Conservation (phyloP, 2,113 vertebrate species). For the Bubo scandiacus region DNA sequence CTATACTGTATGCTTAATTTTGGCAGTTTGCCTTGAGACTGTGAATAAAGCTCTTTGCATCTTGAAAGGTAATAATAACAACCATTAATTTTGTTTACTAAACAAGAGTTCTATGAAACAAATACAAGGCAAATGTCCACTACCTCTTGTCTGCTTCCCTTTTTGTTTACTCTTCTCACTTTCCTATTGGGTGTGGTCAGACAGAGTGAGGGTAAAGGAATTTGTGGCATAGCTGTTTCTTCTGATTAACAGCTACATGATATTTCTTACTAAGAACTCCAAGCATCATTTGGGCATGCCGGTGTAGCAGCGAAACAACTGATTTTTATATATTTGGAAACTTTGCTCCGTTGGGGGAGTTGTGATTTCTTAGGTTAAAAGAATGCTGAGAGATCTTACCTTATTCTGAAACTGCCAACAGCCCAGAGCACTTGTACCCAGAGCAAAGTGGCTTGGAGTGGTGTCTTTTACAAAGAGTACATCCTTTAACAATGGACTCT, state of each 20-base stretch:
- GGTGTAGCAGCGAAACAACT: background rate
- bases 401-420: background rate
- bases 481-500: background rate
- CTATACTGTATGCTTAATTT: background rate
- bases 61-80: background rate
- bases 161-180: background rate
- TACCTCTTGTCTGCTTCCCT: background rate
- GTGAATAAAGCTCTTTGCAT: background rate
- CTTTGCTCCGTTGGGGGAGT: background rate
- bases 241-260: background rate
- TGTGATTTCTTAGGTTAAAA: background rate
- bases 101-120: background rate
- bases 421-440: background rate
- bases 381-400: background rate
- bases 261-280: background rate
- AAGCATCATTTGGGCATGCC: background rate
- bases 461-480: background rate
- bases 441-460: background rate
- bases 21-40: background rate
- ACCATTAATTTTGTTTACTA: background rate
- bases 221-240: background rate
- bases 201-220: background rate
- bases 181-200: background rate
- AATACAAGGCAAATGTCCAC: background rate
- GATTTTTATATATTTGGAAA: background rate